These are phyloP conservation scores for Hypocryptadius cinnamomeus DNA, from an alignment of 2,113 vertebrate genomes.

Conservation along the genomic window DNA sequence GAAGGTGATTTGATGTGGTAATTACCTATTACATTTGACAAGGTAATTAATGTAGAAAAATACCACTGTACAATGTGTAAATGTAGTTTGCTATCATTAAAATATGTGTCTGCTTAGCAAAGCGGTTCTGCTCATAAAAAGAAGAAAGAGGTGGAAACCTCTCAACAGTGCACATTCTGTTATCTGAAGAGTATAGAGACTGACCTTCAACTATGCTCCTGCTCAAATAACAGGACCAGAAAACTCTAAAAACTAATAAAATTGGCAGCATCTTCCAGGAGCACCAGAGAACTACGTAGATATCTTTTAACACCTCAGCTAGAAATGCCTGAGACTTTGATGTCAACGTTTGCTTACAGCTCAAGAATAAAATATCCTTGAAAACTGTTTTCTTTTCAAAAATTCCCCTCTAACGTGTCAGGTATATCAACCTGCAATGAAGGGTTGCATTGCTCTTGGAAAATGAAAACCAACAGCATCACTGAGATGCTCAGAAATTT, in stretches of 20 bases:
- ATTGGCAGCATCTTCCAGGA: not conserved
- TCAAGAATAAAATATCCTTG: not conserved
- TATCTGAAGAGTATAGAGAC: not conserved
- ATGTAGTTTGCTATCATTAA: constrained; percentile 66
- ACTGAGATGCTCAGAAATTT: not conserved
- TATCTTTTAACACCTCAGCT: not conserved
- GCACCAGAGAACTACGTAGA: not conserved
- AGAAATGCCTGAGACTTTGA: not conserved
- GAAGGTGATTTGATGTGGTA: constrained; percentile 73
- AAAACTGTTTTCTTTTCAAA: not conserved
- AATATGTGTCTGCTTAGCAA: constrained; percentile 64
- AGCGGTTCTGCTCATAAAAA: not conserved
- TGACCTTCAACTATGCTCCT: not conserved
- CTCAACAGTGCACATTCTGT: not conserved
- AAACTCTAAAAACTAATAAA: not conserved
- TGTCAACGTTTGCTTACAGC: not conserved
- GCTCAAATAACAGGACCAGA: not conserved
- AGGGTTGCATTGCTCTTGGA: not conserved
- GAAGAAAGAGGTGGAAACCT: constrained; percentile 18
- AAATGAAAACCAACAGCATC: not conserved
- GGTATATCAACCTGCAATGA: not conserved
- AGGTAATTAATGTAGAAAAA: constrained; percentile 76
- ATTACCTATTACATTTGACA: constrained; percentile 75
- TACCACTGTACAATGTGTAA: constrained; percentile 67
- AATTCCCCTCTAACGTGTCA: not conserved